These are phyloP conservation scores for Vannuccia rotundouncinata DNA, from an alignment of 2,888 invertebrate genomes.

Conservation along the genomic window DNA sequence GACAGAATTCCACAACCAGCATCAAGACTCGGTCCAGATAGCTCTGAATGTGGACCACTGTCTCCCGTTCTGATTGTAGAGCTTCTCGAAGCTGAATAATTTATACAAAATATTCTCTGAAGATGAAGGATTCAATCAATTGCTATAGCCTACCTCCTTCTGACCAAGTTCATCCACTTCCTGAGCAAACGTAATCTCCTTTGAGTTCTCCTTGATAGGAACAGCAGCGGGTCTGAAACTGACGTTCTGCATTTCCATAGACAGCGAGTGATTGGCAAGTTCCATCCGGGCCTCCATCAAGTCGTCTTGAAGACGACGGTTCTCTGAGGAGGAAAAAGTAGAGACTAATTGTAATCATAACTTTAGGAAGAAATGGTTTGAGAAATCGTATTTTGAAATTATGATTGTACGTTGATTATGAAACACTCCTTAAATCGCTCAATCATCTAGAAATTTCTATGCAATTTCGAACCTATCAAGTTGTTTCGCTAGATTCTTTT, in stretches of 20 bases:
- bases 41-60: neutral
- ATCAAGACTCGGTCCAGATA: neutral
- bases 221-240: neutral
- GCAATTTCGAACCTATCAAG: no score
- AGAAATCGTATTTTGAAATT: no score
- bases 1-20: neutral
- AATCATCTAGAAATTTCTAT: no score
- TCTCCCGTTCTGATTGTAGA: neutral
- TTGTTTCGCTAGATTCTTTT: no score
- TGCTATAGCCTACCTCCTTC: neutral
- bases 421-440: no score
- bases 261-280: neutral
- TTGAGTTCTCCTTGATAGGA: neutral
- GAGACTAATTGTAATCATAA: no score
- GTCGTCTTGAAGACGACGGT: neutral
- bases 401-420: no score
- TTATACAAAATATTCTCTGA: neutral
- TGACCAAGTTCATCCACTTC: neutral
- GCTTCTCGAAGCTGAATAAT: slow-evolving; percentile 7
- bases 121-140: neutral
- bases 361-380: no score
- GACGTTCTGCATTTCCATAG: neutral
- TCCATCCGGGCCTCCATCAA: neutral
- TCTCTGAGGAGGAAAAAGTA: no score
- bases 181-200: neutral